phyloP scores from a whole-genome alignment of 1,140 invertebrate genomes.

The Micrasema minimum region DNA sequence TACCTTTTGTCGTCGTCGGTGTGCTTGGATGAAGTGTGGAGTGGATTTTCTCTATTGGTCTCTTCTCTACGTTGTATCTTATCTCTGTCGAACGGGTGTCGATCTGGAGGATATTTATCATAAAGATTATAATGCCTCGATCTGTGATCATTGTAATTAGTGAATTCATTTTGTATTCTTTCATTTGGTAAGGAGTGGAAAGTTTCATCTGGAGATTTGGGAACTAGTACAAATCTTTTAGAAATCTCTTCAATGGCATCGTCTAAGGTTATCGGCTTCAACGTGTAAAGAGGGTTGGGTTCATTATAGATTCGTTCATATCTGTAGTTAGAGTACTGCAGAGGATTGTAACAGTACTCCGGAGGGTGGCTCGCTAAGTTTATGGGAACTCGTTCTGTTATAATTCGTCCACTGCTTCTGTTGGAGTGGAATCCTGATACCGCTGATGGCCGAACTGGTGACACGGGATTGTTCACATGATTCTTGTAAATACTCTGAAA shows the following conservation, averaged over 20 bases:
- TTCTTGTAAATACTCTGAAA: conserved; percentile 49
- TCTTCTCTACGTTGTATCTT: not conserved
- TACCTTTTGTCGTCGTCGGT: not conserved
- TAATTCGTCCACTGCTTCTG: not conserved
- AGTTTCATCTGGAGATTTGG: conserved; percentile 36
- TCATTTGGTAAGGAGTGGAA: conserved; percentile 2
- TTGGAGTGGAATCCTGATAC: not conserved
- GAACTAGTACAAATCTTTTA: conserved; percentile 49
- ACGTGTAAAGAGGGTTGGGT: conserved; percentile 29
- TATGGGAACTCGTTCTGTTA: conserved; percentile 27
- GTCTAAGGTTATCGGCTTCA: conserved; percentile 48
- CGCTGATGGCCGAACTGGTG: too few relatives aligned
- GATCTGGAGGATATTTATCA: not conserved
- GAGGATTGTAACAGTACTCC: conserved; percentile 19
- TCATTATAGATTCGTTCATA: conserved; percentile 31
- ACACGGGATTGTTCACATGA: conserved; percentile 16
- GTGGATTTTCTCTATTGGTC: too few relatives aligned
- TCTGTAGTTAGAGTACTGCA: conserved; percentile 32
- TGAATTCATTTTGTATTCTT: conserved; percentile 1
- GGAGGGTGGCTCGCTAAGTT: not conserved
- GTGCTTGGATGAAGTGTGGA: not conserved
- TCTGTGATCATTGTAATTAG: not conserved
- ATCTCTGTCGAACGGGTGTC: not conserved
- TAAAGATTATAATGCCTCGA: not conserved
- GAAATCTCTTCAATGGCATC: conserved; percentile 52